Conservation (phyloP, 1,140 invertebrate genomes). For the Nephila pilipes region DNA sequence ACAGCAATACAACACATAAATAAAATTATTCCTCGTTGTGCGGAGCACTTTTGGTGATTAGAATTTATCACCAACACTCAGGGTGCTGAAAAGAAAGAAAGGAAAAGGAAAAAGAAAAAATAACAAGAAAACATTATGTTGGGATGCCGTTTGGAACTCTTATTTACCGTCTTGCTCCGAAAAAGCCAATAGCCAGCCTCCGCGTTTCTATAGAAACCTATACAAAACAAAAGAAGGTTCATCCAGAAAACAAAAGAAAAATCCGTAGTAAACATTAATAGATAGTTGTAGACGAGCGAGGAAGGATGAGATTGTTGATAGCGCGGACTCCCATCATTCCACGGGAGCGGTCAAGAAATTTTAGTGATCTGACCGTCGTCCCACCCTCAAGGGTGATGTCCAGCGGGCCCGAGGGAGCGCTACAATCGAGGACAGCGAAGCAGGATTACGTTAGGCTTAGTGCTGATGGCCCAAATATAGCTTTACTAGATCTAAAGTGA, state of each 20-base stretch:
- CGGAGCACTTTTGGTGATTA: conserved; percentile 58
- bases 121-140: conserved; percentile 62
- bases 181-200: conserved; percentile 54
- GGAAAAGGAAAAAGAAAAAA: neutral
- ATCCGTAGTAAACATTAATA: conserved; percentile 73
- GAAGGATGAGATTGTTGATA: conserved; percentile 72
- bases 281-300: conserved; percentile 72
- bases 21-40: conserved; percentile 50
- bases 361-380: conserved; percentile 65
- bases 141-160: conserved; percentile 52
- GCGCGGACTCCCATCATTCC: conserved; percentile 56
- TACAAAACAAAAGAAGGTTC: conserved; percentile 31
- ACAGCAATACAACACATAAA: conserved; percentile 39
- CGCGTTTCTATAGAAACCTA: conserved; percentile 54
- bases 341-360: conserved; percentile 65
- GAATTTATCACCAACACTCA: conserved; percentile 66
- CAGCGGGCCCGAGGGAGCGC: conserved; percentile 71
- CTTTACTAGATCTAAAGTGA: conserved; percentile 76
- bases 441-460: conserved; percentile 75
- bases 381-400: conserved; percentile 70
- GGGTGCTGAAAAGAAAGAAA: conserved; percentile 8
- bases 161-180: conserved; percentile 61
- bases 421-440: conserved; percentile 73
- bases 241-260: conserved; percentile 57
- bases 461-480: conserved; percentile 76